Base-by-base conservation (phyloP, 2,888 invertebrate genomes). In the Tetragonisca angustula region DNA sequence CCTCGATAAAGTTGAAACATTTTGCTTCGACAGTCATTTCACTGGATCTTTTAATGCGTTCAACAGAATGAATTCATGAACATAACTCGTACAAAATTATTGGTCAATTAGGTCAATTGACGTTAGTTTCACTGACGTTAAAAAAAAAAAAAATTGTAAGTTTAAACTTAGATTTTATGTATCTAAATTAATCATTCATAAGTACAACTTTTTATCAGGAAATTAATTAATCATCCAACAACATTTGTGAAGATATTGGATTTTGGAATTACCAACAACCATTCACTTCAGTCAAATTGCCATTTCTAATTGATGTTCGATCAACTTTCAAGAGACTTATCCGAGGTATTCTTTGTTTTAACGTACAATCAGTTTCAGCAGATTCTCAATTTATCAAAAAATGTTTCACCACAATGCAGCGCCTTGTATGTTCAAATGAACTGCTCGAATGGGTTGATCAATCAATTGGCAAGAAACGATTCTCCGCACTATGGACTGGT, bases 1-100 rank as follows among this genome's bases (percentile, higher is more conserved):
- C 52, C 54, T 50, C 24, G 24, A 64, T 62, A 27, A 64, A 21
- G 9, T 36, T 36, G n/a, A 19, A 70, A 61, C 61, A 77, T 54
- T 56, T 9, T n/a, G 50, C 13, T 27, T 21, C 17, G 17, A 19
- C 13, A 19, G 56, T 24, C 11, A 67, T 75, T 59, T 27, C 36
- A 56, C 59, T n/a, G 27, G 6, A 32, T n/a, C 24, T 21, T 54
- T 64, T 52, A 71, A 36, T 32, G 36, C 32, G 5, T 11, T 32
- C 11, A 49, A 36, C 11, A 13, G 1, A 36, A 54, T 2, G 19
- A 27, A 56, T 65, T n/a, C 43, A 43, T 70, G 70, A 76, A 56
- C 54, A 9, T 32, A 11, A 32, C 17, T 52, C 5, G 62, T 32
- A 11, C 36, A 64, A 64, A 52, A 62, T 64, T 64, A 73, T 21